These are phyloP conservation scores for Python bivittatus DNA, from an alignment of 2,113 vertebrate genomes.

Conservation along the genomic window DNA sequence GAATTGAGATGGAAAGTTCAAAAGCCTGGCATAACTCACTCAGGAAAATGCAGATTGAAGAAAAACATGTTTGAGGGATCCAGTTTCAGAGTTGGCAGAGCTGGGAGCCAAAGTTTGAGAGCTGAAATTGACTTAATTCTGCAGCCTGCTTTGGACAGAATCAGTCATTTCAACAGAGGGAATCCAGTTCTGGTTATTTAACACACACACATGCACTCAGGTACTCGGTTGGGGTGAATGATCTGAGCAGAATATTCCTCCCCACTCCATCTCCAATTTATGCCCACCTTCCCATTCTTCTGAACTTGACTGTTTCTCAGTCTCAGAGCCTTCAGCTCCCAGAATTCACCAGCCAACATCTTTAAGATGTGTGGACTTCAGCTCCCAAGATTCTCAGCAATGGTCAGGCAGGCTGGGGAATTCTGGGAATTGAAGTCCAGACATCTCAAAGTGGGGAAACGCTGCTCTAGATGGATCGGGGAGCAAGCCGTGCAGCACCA, in stretches of 20 bases:
- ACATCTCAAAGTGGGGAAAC: no score
- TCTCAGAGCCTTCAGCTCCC: not conserved
- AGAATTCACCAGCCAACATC: no score
- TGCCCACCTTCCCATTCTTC: accelerated
- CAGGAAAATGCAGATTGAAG: no score
- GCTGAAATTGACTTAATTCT: not conserved
- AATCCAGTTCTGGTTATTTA: not conserved
- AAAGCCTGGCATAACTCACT: no score
- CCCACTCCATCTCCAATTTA: not conserved
- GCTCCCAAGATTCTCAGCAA: no score
- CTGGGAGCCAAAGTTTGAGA: not conserved
- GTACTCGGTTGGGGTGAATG: not conserved
- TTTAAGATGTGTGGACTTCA: no score
- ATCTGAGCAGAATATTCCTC: not conserved
- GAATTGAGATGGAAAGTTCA: no score
- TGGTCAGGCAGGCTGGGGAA: no score
- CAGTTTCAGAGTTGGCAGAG: not conserved
- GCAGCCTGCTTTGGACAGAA: not conserved
- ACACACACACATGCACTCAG: not conserved
- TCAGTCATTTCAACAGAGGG: not conserved
- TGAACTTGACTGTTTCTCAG: not conserved
- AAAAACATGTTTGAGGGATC: not conserved
- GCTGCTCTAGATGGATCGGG: no score
- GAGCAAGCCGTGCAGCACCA: no score
- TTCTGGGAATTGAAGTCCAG: no score